phyloP scores from a whole-genome alignment of 2,113 vertebrate genomes.

The Perccottus glenii region DNA sequence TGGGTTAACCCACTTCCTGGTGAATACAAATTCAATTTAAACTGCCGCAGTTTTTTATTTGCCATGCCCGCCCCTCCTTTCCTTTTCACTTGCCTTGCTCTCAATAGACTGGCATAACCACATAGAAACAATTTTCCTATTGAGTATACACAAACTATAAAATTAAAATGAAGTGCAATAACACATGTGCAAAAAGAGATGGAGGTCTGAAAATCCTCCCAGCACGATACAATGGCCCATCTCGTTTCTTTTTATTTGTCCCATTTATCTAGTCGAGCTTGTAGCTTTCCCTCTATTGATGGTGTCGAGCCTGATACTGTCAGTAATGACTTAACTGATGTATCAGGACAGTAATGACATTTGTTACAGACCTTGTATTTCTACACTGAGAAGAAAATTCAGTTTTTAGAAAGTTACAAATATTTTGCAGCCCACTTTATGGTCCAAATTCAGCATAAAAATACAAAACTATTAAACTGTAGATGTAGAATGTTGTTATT shows the following conservation, averaged over 20 bases:
- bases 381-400: conserved; percentile 8
- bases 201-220: conserved; percentile 24
- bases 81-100: conserved; percentile 49
- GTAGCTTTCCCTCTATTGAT: conserved; percentile 5
- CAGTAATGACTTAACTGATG: conserved; percentile 21
- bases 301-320: conserved; percentile 23
- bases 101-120: conserved; percentile 79
- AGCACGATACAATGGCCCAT: conserved; percentile 36
- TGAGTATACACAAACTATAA: conserved; percentile 81
- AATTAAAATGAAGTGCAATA: conserved; percentile 82
- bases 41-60: conserved; percentile 81
- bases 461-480: neutral
- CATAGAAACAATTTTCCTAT: conserved; percentile 79
- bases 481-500: no score
- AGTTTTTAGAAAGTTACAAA: neutral
- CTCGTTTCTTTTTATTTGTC: conserved; percentile 40
- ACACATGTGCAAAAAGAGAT: conserved; percentile 63
- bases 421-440: neutral
- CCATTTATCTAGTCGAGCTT: conserved; percentile 41
- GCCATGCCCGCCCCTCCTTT: conserved; percentile 56
- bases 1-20: conserved; percentile 83
- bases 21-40: conserved; percentile 86
- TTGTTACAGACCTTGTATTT: conserved; percentile 8
- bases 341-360: conserved; percentile 13
- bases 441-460: neutral